Evolutionary conservation across 2,888 invertebrate species (phyloP).

Genomic region (Limenitis camilla): DNA sequence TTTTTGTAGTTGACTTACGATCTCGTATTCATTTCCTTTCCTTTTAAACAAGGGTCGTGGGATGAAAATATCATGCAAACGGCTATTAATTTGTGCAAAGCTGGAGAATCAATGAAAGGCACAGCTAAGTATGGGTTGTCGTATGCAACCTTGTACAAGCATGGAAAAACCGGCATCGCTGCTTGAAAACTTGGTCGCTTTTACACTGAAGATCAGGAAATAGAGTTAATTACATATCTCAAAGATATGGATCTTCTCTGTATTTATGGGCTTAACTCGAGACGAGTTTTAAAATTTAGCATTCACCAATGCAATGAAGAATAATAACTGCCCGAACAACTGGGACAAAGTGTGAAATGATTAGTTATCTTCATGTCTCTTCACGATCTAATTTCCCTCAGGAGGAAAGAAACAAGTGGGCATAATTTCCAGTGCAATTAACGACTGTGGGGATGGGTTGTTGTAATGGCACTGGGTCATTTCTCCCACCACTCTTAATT

Average conservation of each 20-base stretch:
- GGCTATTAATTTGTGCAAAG: constrained; percentile 24
- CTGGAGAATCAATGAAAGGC: constrained; percentile 19
- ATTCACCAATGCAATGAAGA: constrained; percentile 24
- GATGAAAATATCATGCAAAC: constrained; percentile 20
- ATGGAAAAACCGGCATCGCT: constrained; percentile 20
- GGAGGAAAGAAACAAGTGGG: neutral
- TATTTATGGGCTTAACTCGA: constrained; percentile 26
- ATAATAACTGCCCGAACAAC: constrained; percentile 26
- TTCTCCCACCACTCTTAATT: constrained; percentile 37
- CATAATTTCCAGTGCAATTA: constrained; percentile 12
- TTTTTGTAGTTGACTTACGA: too few relatives aligned
- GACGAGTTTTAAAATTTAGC: constrained; percentile 26
- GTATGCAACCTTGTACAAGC: constrained; percentile 23
- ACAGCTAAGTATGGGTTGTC: constrained; percentile 24
- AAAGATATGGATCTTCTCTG: constrained; percentile 26
- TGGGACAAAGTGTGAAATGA: constrained; percentile 24
- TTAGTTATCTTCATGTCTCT: constrained; percentile 22
- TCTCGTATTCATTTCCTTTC: too few relatives aligned
- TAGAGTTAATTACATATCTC: constrained; percentile 23
- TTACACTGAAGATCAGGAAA: constrained; percentile 26
- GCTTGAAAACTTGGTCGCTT: constrained; percentile 22
- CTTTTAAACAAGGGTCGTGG: constrained; percentile 21
- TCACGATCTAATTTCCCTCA: constrained; percentile 22
- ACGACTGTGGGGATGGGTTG: constrained; percentile 31
- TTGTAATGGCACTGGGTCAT: constrained; percentile 32